Evolutionary conservation across 1,140 invertebrate species (phyloP).

Genomic region (Anastrepha ludens): DNA sequence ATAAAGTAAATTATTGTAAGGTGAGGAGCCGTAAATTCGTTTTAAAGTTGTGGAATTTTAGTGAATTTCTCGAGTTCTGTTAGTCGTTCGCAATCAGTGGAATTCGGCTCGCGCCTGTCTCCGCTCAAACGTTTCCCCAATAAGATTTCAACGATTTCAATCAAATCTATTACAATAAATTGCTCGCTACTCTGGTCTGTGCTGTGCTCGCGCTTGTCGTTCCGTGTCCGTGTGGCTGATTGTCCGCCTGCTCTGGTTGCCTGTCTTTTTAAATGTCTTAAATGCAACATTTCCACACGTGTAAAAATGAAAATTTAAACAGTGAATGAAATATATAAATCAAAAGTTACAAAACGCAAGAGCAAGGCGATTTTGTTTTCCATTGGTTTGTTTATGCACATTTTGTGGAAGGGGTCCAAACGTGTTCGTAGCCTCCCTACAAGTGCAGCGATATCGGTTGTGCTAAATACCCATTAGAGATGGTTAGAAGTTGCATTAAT

Average conservation of each 20-base stretch:
- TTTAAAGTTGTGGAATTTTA: constrained; percentile 43
- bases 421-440: not conserved
- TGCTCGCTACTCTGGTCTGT: constrained; percentile 31
- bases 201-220: constrained; percentile 32
- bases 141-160: not conserved
- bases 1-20: not conserved
- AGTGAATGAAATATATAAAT: constrained; percentile 4
- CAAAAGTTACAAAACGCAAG: not conserved
- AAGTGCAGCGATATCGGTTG: not conserved
- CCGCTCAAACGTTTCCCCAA: not conserved
- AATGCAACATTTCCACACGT: constrained; percentile 31
- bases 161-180: constrained; percentile 45
- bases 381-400: not conserved
- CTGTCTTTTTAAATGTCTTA: not conserved
- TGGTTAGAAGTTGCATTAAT: not conserved
- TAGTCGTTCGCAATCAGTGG: constrained; percentile 30
- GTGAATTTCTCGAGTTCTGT: constrained; percentile 36
- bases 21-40: not conserved
- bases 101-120: not conserved
- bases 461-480: not conserved
- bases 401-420: not conserved
- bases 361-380: not conserved
- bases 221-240: constrained; percentile 36
- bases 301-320: not conserved
- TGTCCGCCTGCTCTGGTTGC: not conserved